Conservation (phyloP, 1,140 invertebrate species). For the Zaprionus vittiger region DNA sequence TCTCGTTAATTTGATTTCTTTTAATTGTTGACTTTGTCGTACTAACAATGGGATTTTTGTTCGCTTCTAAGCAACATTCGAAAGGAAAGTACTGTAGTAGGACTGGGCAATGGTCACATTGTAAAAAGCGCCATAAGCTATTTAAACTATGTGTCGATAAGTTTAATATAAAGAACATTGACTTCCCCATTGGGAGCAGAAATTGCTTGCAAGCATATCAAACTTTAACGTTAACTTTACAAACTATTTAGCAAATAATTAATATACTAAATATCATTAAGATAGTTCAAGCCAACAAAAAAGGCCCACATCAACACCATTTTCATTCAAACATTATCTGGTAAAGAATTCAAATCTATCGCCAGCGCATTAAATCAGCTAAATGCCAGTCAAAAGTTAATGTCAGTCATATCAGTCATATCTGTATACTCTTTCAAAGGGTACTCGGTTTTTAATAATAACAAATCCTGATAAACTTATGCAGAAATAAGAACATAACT, state of each 20-base stretch:
- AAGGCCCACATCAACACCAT: neutral
- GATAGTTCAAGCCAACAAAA: neutral
- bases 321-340: neutral
- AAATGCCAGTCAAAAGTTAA: neutral
- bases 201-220: no score
- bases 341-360: neutral
- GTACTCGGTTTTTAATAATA: neutral
- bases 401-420: constrained; percentile 8
- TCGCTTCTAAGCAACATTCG: no score
- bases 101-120: no score
- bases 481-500: neutral
- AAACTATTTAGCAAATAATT: no score
- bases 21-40: neutral
- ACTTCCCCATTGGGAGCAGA: no score
- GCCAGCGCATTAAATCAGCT: constrained; percentile 15
- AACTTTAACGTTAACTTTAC: neutral
- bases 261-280: neutral
- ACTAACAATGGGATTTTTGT: neutral
- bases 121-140: no score
- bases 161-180: no score
- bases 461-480: no score
- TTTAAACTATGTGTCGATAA: no score
- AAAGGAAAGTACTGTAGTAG: no score
- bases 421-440: neutral
- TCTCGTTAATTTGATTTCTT: neutral